A percentile compares a stretch with the other conserved stretches of the same genome.
Evolutionary conservation across 2,113 vertebrate genomes (phyloP).

Genomic region (Heterocephalus glaber): DNA sequence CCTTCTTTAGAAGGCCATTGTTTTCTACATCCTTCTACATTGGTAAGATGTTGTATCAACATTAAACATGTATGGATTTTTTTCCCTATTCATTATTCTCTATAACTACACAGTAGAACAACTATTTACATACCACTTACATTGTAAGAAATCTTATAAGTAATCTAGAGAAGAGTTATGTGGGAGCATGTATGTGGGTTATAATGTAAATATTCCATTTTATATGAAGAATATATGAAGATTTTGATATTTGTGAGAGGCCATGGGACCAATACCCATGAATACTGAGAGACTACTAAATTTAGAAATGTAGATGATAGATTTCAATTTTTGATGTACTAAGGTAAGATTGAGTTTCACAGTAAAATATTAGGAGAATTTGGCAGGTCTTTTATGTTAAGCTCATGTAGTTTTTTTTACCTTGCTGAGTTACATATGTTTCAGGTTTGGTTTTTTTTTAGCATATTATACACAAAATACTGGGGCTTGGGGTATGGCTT

Average conservation of each 20-base stretch:
- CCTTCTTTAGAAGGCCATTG: not conserved
- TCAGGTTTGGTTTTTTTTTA: not conserved
- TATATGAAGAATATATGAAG: not conserved
- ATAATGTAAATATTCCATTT: not conserved
- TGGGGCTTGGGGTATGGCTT: not conserved
- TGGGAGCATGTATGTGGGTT: not conserved
- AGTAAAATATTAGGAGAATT: not conserved
- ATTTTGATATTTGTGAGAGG: not conserved
- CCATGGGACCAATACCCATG: not conserved
- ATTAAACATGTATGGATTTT: not conserved
- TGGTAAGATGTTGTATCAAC: not conserved
- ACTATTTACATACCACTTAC: not conserved
- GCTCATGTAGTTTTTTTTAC: not conserved
- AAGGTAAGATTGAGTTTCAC: not conserved
- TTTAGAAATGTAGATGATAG: not conserved
- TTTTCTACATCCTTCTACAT: not conserved
- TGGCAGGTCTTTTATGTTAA: not conserved
- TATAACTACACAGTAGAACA: not conserved
- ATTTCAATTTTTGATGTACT: not conserved
- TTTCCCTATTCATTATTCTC: not conserved
- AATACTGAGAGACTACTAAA: not conserved
- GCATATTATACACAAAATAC: not conserved
- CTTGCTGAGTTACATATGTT: not conserved
- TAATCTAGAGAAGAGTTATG: not conserved
- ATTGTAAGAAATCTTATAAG: not conserved